Evolutionary conservation across 1,140 invertebrate species (phyloP), one percentile per base, ranked within the genome.

Genomic region (Olivierus martensii): DNA sequence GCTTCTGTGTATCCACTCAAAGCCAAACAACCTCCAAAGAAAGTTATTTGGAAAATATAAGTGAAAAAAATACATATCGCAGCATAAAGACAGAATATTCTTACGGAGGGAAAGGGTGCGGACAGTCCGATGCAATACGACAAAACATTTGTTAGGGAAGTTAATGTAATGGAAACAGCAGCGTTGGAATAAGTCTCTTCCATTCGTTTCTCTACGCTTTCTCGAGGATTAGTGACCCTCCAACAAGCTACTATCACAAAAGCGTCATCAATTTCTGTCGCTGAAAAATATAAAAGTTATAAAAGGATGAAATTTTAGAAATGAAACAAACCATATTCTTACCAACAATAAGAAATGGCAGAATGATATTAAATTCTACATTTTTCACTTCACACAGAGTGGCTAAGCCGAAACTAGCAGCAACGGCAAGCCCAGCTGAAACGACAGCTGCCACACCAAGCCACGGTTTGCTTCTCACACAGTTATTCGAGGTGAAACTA

Each of bases 121-220:
- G 89, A 81, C 57, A 93, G 86, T 15, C 93, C 93, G 49, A 97
- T 94, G 67, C 84, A 88, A 70, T 97, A 95, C 17, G 88, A 92
- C 54, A 96, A 79, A 73, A 95, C 86, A 68, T 97, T 91, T 0
- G 93, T 98, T 15, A 97, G 73, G 0, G 92, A 95, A 1, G 94
- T 98, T 56, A 98, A 95, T 22, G 92, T 96, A 52, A 98, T 94
- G 3, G 92, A 96, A 11, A 96, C 90, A 0, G 91, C 92, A n/a
- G 92, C 91, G 67, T 92, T 87, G 44, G 85, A 87, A 63, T 95
- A 76, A 67, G 86, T 88, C 43, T 79, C 72, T 0, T 82, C 88
- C 79, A 96, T 85, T 34, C 90, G 72, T 63, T 88, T 81, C 0
- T 83, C 81, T 1, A 96, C 84, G 10, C 79, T 73, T 56, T 83